Evolutionary conservation across 2,797 vertebrate species (phyloP), one percentile per base, ranked within the genome.

Genomic region (Dipus sagitta): DNA sequence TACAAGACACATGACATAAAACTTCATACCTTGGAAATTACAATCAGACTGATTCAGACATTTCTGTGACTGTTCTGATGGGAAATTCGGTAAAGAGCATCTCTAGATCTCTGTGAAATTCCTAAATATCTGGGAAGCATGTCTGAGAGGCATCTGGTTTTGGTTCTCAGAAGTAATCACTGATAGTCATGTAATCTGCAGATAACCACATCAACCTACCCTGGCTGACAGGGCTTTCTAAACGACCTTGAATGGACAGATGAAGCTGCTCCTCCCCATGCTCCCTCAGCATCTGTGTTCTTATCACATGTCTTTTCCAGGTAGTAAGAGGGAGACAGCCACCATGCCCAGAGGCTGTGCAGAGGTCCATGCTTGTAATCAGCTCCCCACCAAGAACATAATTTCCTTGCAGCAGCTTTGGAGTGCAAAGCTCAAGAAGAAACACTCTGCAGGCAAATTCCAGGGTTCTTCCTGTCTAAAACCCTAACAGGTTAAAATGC

Each of bases 401-500:
- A 42, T 60, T 81, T 7, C 52, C 7, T 60, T 83, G 4, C 6
- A 70, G 24, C 1, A 54, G 14, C 34, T 88, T 89, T 62, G 86
- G 26, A 94, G 86, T 58, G 65, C 0, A 52, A 88, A 87, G 67
- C 17, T 12, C n/a, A 81, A 58, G 28, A 77, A 65, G 82, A 91
- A 74, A 58, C 54, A 52, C 13, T 38, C 21, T 47, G n/a, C 3
- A 74, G 42, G 13, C 23, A 74, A 74, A 5, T 70, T 84, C 17
- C 32, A 78, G 12, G 83, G 4, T 17, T 13, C 92, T 4, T 17
- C 9, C 7, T 88, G 3, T 30, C 2, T 6, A 12, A 60, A 67
- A 8, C 4, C 54, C 23, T 10, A 65, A n/a, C 23, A 86, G 62
- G 80, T 86, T 26, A 94, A 91, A 94, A 84, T 64, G 75, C 11